Percentiles rank a stretch among this genome's conserved stretches.
Evolutionary conservation across 2,113 vertebrate genomes (phyloP).

Genomic region (Phrynosoma platyrhinos): DNA sequence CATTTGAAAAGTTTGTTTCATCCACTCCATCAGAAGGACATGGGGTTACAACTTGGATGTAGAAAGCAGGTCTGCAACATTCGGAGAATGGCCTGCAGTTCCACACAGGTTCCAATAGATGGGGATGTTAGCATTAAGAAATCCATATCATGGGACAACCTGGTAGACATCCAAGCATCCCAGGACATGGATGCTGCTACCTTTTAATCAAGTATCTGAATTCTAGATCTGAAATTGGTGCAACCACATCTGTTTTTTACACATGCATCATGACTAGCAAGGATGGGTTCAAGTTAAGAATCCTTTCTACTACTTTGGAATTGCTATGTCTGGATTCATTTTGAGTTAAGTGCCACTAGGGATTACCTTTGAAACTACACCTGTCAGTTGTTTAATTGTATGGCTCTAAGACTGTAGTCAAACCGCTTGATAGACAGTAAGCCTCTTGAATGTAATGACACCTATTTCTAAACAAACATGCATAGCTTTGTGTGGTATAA

Average conservation of each 20-base stretch:
- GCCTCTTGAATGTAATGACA: neutral
- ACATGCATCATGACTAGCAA: neutral
- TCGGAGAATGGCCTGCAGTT: slow-evolving; percentile 16
- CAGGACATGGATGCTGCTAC: neutral
- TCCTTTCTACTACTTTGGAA: neutral
- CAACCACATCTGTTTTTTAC: neutral
- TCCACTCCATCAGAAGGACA: neutral
- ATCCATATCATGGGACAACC: neutral
- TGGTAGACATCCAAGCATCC: neutral
- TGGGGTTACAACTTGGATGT: too few relatives aligned
- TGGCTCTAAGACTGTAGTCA: neutral
- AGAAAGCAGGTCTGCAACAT: neutral
- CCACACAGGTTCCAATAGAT: slow-evolving; percentile 47
- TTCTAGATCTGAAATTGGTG: neutral
- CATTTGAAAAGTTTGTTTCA: neutral
- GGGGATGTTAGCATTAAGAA: slow-evolving; percentile 53
- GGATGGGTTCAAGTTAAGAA: neutral
- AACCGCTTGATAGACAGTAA: neutral
- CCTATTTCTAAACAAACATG: neutral
- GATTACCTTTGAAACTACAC: neutral
- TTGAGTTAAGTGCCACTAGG: too few relatives aligned
- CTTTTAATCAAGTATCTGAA: neutral
- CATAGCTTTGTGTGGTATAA: neutral
- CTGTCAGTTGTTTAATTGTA: neutral
- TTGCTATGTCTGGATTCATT: neutral